Base-by-base conservation (phyloP, 2,888 invertebrate species). In the Lumbricus terrestris region DNA sequence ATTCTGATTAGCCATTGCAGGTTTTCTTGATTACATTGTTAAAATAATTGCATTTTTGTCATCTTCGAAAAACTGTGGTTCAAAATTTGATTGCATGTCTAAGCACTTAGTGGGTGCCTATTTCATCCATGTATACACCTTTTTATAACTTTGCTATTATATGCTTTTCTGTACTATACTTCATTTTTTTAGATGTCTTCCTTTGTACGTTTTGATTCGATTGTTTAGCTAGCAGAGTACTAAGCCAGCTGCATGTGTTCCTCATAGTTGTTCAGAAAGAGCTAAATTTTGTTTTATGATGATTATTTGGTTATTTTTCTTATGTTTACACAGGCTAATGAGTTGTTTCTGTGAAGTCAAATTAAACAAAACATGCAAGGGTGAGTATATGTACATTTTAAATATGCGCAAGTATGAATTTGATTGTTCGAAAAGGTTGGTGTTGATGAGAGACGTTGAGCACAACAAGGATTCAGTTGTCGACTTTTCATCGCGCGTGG, bases 401-500 rank as follows among this genome's bases (percentile, higher is more conserved):
- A n/a, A 8, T 69, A 69, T 69, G n/a, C n/a, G 69, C 29, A 69
- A 69, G 69, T 69, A n/a, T 69, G 23, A 11, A 69, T 69, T 69
- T 69, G 69, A 69, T n/a, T 69, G n/a, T n/a, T 69, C 69, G 16
- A 69, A 8, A 69, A 90, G 90, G 83, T 42, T 90, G n/a, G 90
- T 90, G 29, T 13, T 90, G 40, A 6, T 37, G 38, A 82, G 83
- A n/a, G 90, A 90, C 18, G 16, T 83, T 82, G 90, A 90, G 90
- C 90, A 90, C 42, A 83, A 23, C 38, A 82, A 82, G 15, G 90
- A 90, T 83, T 82, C 82, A n/a, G 82, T 90, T 33, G 38, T 82
- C 16, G 83, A 90, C 6, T 90, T 90, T 83, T 82, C 40, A 8
- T 40, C 34, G 35, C 83, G 82, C 16, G 90, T 90, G 82, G 90